Evolutionary conservation across 2,888 invertebrate species (phyloP).

Genomic region (Drosophila planitibia): DNA sequence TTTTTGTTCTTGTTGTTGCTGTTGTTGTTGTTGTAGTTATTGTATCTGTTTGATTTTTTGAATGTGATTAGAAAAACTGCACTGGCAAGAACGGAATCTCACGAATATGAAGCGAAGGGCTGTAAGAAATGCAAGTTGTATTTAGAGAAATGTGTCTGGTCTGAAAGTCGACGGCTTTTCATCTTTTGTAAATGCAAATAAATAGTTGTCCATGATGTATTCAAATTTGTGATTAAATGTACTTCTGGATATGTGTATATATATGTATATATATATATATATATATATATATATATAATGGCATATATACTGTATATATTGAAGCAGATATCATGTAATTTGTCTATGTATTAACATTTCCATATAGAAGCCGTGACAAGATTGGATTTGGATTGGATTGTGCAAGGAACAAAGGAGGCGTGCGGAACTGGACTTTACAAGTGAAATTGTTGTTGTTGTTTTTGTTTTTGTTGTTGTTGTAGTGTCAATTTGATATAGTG

Average conservation of each 20-base stretch:
- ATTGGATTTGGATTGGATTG: slow-evolving; percentile 5
- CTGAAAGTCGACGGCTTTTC: slow-evolving; percentile 25
- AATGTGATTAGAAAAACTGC: slow-evolving; percentile 81
- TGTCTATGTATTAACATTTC: slow-evolving; percentile 42
- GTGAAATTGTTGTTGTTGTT: neutral
- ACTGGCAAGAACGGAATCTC: slow-evolving; percentile 84
- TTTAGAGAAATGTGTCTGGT: slow-evolving; percentile 40
- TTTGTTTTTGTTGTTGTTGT: slow-evolving; percentile 1
- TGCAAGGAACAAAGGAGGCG: slow-evolving; percentile 38
- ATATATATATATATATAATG: neutral
- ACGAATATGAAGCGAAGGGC: slow-evolving; percentile 84
- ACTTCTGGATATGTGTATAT: slow-evolving; percentile 8
- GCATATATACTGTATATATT: slow-evolving; percentile 2
- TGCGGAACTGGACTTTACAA: slow-evolving; percentile 11
- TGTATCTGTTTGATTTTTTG: slow-evolving; percentile 50
- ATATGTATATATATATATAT: neutral
- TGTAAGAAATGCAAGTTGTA: slow-evolving; percentile 77
- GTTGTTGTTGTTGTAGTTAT: slow-evolving; percentile 37
- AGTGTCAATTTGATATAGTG: slow-evolving; percentile 33
- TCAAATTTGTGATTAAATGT: slow-evolving; percentile 6
- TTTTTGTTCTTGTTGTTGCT: slow-evolving; percentile 33
- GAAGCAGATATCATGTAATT: slow-evolving; percentile 35
- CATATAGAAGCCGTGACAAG: slow-evolving; percentile 21
- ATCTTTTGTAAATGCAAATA: slow-evolving; percentile 35
- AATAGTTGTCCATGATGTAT: slow-evolving; percentile 29